Conservation (phyloP, 2,797 vertebrate species). For the Spinus pinus region DNA sequence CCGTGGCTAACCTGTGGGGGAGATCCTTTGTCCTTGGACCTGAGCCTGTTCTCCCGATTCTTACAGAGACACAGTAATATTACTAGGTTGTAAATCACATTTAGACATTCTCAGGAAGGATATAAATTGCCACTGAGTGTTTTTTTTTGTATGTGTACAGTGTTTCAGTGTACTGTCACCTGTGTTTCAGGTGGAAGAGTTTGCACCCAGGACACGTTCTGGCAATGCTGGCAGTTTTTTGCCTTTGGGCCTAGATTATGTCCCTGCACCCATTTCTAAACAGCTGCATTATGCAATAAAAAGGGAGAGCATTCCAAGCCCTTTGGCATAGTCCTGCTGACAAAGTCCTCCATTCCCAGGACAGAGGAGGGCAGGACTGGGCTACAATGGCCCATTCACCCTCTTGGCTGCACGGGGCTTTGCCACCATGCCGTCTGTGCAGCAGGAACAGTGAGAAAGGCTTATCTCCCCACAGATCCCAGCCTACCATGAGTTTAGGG, state of each 20-base stretch:
- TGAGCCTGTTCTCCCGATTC: rapidly evolving
- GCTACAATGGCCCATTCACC: background rate
- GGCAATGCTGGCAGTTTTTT: background rate
- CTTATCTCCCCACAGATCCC: background rate
- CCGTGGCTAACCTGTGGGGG: background rate
- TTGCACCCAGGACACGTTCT: background rate
- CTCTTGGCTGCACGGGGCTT: background rate
- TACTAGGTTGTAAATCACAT: background rate
- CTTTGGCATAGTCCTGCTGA: background rate
- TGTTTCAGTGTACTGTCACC: background rate
- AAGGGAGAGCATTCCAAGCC: background rate
- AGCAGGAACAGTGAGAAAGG: background rate
- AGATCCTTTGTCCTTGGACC: background rate
- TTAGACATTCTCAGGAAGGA: background rate
- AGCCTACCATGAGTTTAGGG: background rate
- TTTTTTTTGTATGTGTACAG: background rate
- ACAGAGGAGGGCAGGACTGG: background rate
- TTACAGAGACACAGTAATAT: background rate
- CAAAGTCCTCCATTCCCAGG: background rate
- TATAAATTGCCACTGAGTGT: background rate
- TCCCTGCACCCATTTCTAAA: background rate
- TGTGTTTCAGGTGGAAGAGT: background rate
- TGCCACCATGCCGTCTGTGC: rapidly evolving
- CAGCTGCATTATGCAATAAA: background rate
- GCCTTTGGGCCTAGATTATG: background rate